phyloP scores from a whole-genome alignment of 1,140 invertebrate species.

The Brachionus sp. region DNA sequence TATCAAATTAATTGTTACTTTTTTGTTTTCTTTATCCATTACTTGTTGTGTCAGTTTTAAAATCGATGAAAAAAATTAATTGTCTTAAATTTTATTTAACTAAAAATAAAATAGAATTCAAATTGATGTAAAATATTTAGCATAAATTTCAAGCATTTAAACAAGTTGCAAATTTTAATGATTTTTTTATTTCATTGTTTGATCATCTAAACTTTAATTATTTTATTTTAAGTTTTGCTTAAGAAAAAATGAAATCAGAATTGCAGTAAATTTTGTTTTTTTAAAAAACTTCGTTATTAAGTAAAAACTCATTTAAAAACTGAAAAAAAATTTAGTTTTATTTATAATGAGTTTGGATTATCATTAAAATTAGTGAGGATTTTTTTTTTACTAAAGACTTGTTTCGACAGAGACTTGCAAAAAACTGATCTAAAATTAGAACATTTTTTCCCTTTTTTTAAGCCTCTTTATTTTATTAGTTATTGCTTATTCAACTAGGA shows the following conservation, averaged over 20 bases:
- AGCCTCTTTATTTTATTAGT: not conserved
- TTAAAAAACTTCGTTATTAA: too few relatives aligned
- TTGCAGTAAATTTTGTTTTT: too few relatives aligned
- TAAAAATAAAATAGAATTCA: not conserved
- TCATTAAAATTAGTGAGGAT: too few relatives aligned
- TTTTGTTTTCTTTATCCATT: slow-evolving; percentile 41
- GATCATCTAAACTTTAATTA: not conserved
- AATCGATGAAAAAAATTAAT: not conserved
- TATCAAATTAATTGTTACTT: not conserved
- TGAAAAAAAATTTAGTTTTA: too few relatives aligned
- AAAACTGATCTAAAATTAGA: too few relatives aligned
- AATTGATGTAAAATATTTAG: not conserved
- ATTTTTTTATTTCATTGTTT: not conserved
- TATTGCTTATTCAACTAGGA: not conserved
- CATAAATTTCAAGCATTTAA: not conserved
- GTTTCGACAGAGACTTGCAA: too few relatives aligned
- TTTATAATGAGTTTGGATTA: too few relatives aligned
- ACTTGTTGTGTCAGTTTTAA: not conserved
- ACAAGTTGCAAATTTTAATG: slow-evolving; percentile 11
- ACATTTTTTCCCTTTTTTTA: not conserved
- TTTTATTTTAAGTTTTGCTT: not conserved
- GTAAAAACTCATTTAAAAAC: too few relatives aligned
- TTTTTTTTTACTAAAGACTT: too few relatives aligned
- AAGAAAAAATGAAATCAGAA: not conserved
- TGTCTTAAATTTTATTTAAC: not conserved